Conservation (phyloP, 2,888 invertebrate genomes). For the Mesorhabditis spiculigera region DNA sequence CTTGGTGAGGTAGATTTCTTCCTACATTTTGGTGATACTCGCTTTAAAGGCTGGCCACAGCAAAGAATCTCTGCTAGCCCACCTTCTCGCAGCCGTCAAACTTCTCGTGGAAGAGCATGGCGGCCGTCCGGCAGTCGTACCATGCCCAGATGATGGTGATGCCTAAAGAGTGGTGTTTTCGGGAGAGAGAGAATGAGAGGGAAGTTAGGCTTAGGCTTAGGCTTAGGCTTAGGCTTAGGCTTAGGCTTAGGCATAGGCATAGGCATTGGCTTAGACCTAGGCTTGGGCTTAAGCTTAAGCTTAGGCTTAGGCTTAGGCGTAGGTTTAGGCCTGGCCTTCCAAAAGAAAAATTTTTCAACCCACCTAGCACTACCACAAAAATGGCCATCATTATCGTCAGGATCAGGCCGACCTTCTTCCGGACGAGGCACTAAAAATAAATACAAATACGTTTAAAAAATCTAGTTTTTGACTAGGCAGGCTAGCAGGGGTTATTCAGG, state of each 20-base stretch:
- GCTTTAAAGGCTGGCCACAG: not conserved
- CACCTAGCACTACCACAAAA: not conserved
- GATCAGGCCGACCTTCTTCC: not conserved
- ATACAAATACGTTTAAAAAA: too few species aligned
- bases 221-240: too few species aligned
- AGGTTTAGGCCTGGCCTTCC: too few species aligned
- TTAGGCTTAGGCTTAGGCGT: too few species aligned
- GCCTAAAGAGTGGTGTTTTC: not conserved
- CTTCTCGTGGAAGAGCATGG: not conserved
- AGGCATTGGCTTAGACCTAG: too few species aligned
- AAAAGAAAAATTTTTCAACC: not conserved
- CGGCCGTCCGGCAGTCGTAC: not conserved
- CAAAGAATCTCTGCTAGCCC: not conserved
- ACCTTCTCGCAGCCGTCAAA: not conserved
- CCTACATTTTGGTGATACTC: slow-evolving; percentile 9
- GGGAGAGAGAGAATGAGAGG: too few species aligned
- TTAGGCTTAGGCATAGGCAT: too few species aligned
- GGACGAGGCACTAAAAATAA: not conserved
- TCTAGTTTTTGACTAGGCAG: too few species aligned
- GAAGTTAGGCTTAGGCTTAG: too few species aligned
- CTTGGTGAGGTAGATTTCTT: slow-evolving; percentile 29
- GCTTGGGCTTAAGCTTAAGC: too few species aligned
- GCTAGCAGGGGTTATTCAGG: not conserved
- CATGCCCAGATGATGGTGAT: not conserved
- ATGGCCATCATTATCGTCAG: not conserved